These are phyloP conservation scores for Thalpophila matura DNA, from an alignment of 2,888 invertebrate species.

Conservation along the genomic window DNA sequence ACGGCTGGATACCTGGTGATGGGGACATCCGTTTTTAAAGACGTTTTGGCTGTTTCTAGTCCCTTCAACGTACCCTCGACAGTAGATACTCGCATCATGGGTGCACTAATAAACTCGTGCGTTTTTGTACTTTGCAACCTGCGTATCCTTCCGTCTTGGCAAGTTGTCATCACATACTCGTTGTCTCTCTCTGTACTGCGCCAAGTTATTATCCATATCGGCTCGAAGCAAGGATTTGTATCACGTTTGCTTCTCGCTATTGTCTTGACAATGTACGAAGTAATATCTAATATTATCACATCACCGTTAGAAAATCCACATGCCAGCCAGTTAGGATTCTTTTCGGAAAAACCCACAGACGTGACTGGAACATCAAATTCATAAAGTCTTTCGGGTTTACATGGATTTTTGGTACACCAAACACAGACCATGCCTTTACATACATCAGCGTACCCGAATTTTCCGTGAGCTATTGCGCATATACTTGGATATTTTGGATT, in stretches of 20 bases:
- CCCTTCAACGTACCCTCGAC: constrained; percentile 93
- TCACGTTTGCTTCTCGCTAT: constrained; percentile 90
- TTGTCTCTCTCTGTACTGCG: constrained; percentile 80
- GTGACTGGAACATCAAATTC: constrained; percentile 92
- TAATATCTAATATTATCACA: constrained; percentile 93
- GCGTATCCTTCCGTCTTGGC: constrained; percentile 92
- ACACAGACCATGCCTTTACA: constrained; percentile 92
- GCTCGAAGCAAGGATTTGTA: constrained; percentile 92
- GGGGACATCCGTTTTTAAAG: constrained; percentile 87
- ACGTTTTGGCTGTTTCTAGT: constrained; percentile 79
- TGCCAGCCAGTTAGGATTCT: constrained; percentile 93
- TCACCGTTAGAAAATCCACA: constrained; percentile 94
- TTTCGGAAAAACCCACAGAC: constrained; percentile 93
- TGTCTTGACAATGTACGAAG: constrained; percentile 86
- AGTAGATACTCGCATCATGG: constrained; percentile 92
- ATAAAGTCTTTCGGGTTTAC: constrained; percentile 93
- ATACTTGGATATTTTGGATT: constrained; percentile 93
- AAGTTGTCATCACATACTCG: constrained; percentile 91
- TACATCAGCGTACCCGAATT: constrained; percentile 90
- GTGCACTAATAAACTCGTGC: constrained; percentile 90
- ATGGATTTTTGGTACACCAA: constrained; percentile 96
- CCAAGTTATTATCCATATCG: constrained; percentile 93
- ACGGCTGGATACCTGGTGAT: constrained; percentile 92
- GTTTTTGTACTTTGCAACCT: constrained; percentile 90
- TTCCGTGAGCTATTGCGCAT: constrained; percentile 94